phyloP scores from a whole-genome alignment of 2,797 vertebrate species.

The Hozukius guyotensis region DNA sequence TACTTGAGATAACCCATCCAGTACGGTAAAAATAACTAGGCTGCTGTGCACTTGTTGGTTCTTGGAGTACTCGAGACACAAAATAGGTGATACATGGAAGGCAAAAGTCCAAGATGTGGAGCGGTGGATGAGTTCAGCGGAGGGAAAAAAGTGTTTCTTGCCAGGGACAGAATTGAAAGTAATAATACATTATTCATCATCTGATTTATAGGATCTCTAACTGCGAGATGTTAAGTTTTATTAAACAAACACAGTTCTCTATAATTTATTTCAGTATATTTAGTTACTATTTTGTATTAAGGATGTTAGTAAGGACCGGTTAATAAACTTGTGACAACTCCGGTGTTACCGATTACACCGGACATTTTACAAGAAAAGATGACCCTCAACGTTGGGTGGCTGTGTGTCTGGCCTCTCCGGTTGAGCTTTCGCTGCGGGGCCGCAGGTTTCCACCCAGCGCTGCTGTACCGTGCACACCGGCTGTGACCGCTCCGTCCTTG shows the following conservation, averaged over 20 bases:
- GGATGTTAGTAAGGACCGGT: too few relatives aligned
- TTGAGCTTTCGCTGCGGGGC: too few relatives aligned
- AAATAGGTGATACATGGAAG: slow-evolving; percentile 8
- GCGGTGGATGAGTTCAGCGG: background rate
- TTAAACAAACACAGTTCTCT: background rate
- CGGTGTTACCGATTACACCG: too few relatives aligned
- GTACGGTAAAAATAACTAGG: slow-evolving; percentile 57
- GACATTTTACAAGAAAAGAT: too few relatives aligned
- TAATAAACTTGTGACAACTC: too few relatives aligned
- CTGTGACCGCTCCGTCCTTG: too few relatives aligned
- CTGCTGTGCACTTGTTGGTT: slow-evolving; percentile 24
- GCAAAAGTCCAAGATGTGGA: background rate
- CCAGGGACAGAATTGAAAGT: slow-evolving; percentile 8
- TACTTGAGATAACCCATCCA: slow-evolving; percentile 50
- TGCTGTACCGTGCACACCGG: too few relatives aligned
- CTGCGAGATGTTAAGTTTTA: background rate
- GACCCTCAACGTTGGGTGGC: too few relatives aligned
- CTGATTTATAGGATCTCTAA: slow-evolving; percentile 1
- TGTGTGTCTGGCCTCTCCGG: too few relatives aligned
- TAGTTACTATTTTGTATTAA: background rate
- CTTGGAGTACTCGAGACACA: slow-evolving; percentile 13
- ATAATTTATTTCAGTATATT: background rate
- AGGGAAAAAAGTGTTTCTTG: background rate
- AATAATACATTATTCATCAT: slow-evolving; percentile 13
- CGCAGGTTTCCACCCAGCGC: too few relatives aligned